Base-by-base conservation (phyloP, 2,888 invertebrate species). In the Dasypolia templi region DNA sequence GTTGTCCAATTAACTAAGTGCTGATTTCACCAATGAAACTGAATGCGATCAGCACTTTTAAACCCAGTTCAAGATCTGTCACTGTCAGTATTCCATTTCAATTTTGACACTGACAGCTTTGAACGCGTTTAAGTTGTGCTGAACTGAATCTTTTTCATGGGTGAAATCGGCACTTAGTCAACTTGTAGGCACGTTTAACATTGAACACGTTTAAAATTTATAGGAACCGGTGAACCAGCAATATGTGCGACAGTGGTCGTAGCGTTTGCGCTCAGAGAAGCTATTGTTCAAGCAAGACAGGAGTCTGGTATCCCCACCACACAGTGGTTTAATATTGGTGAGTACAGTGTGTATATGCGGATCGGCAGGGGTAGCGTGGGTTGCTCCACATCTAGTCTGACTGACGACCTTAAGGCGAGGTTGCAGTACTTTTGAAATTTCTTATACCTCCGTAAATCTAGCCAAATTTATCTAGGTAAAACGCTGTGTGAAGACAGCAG, bases 251-350 rank as follows among this genome's bases (percentile, higher is more conserved):
- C 94, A 2, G 86, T 95, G 7, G 88, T 90, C 0, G 89, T 94
- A 1, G 92, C 97, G 6, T 91, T 97, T 68, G 97, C 97, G 0
- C 93, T 97, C 53, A 94, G 97, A 59, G 92, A 97, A 77, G 97
- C 97, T 0, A 89, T 97, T 26, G 92, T 96, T 73, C 95, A 97
- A 6, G 97, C 97, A 0, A 93, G 97, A 86, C 86, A 85, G 19
- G 97, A 97, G 79, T 94, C 96, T 63, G 97, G 97, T 44, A 89
- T 95, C 39, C 92, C 91, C 1, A 91, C 94, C 12, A 91, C 90
- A 11, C 88, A 92, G 29, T 97, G 97, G 97, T 97, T 96, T 86
- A 91, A 92, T 70, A 92, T 97, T 72, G 95, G 97, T 97, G 91
- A 92, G 77, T 62, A 14, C 29, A 14, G 29, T 53, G 29, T 35